phyloP scores from a whole-genome alignment of 1,140 invertebrate species.

The Brachionus paranguensis region DNA sequence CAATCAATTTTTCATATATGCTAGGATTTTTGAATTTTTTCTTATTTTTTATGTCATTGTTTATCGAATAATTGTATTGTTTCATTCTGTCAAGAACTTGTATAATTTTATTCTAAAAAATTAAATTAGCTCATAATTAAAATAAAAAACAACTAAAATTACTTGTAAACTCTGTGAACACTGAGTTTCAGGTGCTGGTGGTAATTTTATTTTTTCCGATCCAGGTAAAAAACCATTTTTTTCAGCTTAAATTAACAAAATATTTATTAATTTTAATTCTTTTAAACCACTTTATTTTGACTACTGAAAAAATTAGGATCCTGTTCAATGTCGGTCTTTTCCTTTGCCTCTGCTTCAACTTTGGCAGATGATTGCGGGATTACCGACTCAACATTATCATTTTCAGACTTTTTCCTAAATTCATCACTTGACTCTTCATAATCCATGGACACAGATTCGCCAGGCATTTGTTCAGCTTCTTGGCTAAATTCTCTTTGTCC shows the following conservation, averaged over 20 bases:
- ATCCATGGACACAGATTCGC: background rate
- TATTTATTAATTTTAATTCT: too few species aligned
- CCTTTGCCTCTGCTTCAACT: background rate
- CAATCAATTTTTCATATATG: constrained; percentile 36
- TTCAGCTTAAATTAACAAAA: background rate
- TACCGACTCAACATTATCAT: background rate
- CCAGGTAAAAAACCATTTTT: constrained; percentile 36
- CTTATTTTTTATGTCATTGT: constrained; percentile 22
- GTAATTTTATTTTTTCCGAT: constrained; percentile 15
- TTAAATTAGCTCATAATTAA: background rate
- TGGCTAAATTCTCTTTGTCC: background rate
- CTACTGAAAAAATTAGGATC: constrained; percentile 12
- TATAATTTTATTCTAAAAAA: constrained; percentile 20
- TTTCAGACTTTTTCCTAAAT: background rate
- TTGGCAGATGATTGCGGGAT: background rate
- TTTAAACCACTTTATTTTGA: too few species aligned
- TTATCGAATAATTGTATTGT: constrained; percentile 23
- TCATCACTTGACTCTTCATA: background rate
- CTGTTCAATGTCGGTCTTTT: background rate
- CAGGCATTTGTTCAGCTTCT: background rate
- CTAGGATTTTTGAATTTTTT: constrained; percentile 33
- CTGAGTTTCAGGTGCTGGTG: background rate
- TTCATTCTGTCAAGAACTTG: constrained; percentile 36
- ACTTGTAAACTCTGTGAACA: constrained; percentile 36
- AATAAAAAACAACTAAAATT: background rate